Conservation (phyloP, 1,140 invertebrate species). For the Conus betulinus region DNA sequence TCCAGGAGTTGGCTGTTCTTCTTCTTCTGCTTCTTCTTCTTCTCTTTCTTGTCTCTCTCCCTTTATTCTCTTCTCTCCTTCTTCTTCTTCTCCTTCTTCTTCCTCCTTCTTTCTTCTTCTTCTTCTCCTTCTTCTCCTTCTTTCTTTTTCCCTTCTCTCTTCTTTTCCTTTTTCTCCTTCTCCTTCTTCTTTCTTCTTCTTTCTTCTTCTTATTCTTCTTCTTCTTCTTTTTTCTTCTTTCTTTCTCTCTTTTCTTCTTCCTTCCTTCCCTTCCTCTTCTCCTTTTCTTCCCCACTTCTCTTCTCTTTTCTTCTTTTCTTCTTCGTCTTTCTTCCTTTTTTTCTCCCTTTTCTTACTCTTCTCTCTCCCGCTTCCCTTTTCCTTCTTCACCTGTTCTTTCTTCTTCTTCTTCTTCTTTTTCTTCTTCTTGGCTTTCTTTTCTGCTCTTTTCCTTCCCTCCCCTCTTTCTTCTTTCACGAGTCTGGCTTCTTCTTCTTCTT, state of each 20-base stretch:
- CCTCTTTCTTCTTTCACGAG: neutral
- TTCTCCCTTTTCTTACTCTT: neutral
- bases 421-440: neutral
- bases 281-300: neutral
- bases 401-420: slow-evolving; percentile 3
- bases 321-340: neutral
- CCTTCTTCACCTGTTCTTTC: neutral
- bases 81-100: no score
- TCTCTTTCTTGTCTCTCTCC: no score
- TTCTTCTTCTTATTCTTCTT: neutral
- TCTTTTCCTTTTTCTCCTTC: neutral
- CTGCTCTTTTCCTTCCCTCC: neutral
- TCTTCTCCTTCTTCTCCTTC: no score
- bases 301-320: neutral
- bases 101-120: neutral
- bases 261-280: neutral
- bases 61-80: no score
- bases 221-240: neutral
- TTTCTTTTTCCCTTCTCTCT: no score
- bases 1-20: no score
- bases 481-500: neutral
- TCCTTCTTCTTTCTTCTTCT: neutral
- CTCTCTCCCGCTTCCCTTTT: neutral
- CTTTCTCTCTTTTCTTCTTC: neutral
- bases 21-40: no score